phyloP scores from a whole-genome alignment of 1,140 invertebrate genomes.

The Pseudomyrmex pallidus region DNA sequence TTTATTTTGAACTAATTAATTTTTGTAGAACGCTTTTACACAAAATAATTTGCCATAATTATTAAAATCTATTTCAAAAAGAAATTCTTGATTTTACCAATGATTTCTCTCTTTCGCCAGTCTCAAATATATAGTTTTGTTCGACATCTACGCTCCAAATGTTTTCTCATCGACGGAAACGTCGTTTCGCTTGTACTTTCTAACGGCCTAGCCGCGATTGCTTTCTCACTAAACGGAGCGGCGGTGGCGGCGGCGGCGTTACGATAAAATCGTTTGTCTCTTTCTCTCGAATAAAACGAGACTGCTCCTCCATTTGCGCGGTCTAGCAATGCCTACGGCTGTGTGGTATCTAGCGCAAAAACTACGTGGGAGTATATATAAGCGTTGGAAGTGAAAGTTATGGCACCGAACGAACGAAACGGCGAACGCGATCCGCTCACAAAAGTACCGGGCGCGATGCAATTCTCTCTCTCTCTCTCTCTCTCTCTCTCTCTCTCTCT shows the following conservation, averaged over 20 bases:
- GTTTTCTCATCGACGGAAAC: constrained; percentile 38
- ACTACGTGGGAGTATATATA: constrained; percentile 68
- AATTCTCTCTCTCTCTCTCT: constrained; percentile 7
- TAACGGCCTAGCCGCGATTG: constrained; percentile 34
- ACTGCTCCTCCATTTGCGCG: constrained; percentile 12
- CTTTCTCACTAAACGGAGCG: constrained; percentile 61
- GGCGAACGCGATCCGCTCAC: constrained; percentile 34
- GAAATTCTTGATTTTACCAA: no score
- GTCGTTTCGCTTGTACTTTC: constrained; percentile 51
- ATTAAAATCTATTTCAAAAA: no score
- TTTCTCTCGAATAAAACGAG: constrained; percentile 40
- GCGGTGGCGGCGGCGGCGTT: constrained; percentile 15
- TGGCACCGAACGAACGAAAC: constrained; percentile 30
- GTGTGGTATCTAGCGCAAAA: constrained; percentile 67
- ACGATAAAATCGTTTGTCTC: constrained; percentile 59
- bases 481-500: constrained; percentile 19
- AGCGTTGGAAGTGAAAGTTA: constrained; percentile 70
- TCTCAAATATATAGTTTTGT: no score
- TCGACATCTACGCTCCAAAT: no score
- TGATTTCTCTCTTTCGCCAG: no score
- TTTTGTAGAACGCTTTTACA: no score
- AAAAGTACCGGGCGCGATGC: constrained; percentile 25
- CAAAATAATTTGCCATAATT: no score
- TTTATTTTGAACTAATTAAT: no score
- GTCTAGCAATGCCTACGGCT: constrained; percentile 7